A percentile compares a stretch with the other conserved stretches of the same genome.
Evolutionary conservation across 2,888 invertebrate species (phyloP).

Genomic region (Drosophila mettleri): DNA sequence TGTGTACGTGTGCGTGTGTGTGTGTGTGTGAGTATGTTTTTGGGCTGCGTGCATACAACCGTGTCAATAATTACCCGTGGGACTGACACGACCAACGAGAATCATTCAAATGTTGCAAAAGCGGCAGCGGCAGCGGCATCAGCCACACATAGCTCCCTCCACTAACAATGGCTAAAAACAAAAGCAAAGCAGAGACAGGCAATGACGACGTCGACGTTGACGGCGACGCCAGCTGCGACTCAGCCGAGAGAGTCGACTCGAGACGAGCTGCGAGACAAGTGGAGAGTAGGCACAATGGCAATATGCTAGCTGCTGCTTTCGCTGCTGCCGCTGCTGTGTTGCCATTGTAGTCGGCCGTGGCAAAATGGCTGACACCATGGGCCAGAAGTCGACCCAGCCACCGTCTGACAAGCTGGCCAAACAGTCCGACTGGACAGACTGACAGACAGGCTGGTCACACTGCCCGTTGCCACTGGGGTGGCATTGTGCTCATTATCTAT

Average conservation of each 20-base stretch:
- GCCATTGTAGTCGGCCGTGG: constrained; percentile 47
- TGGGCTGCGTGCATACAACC: constrained; percentile 83
- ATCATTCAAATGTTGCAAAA: constrained; percentile 83
- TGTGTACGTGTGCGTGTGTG: constrained; percentile 40
- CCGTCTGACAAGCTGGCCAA: constrained; percentile 46
- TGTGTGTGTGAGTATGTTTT: constrained; percentile 64
- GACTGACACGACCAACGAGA: constrained; percentile 83
- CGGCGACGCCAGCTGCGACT: constrained; percentile 22
- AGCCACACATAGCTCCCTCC: constrained; percentile 41
- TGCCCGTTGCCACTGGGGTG: constrained; percentile 39
- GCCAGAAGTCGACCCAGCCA: constrained; percentile 45
- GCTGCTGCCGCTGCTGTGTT: constrained; percentile 3
- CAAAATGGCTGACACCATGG: constrained; percentile 76
- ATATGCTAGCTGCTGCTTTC: constrained; percentile 50
- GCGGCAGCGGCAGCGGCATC: constrained; percentile 51
- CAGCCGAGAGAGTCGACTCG: constrained; percentile 53
- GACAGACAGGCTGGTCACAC: constrained; percentile 42
- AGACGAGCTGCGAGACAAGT: constrained; percentile 40
- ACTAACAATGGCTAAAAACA: constrained; percentile 79
- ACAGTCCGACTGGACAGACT: constrained; percentile 9
- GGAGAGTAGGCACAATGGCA: constrained; percentile 53
- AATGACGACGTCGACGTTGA: constrained; percentile 30
- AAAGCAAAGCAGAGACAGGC: constrained; percentile 72
- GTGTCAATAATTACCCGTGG: constrained; percentile 84
- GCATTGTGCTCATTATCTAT: constrained; percentile 76